phyloP scores from a whole-genome alignment of 2,797 vertebrate genomes.

The Lutjanus argentimaculatus region DNA sequence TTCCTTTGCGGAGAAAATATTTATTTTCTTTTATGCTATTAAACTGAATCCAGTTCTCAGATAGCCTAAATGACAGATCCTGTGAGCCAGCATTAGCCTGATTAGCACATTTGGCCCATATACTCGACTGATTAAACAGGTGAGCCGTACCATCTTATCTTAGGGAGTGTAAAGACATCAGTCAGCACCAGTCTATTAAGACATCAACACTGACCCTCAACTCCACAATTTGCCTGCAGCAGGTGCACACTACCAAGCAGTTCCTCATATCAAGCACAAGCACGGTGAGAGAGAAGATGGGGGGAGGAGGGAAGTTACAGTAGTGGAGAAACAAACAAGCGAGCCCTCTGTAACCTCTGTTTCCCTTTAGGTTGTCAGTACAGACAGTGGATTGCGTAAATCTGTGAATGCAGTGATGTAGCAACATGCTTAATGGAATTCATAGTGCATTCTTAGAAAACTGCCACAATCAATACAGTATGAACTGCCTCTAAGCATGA shows the following conservation, averaged over 20 bases:
- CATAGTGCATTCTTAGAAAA: background rate
- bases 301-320: conserved; percentile 21
- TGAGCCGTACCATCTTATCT: conserved; percentile 20
- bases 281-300: conserved; percentile 9
- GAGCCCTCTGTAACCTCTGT: background rate
- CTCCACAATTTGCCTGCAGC: conserved; percentile 54
- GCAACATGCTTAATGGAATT: background rate
- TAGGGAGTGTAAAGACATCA: conserved; percentile 53
- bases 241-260: conserved; percentile 46
- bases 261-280: conserved; percentile 33
- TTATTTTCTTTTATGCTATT: background rate
- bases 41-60: background rate
- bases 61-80: conserved; percentile 2
- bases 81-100: background rate
- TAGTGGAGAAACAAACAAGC: conserved; percentile 26
- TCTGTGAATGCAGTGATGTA: conserved; percentile 13
- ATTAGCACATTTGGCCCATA: conserved; percentile 13
- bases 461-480: background rate
- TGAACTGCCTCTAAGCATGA: conserved; percentile 7
- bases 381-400: conserved; percentile 5
- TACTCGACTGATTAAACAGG: conserved; percentile 40
- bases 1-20: background rate
- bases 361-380: conserved; percentile 9
- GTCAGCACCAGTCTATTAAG: conserved; percentile 68
- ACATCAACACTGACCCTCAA: conserved; percentile 45